These are phyloP conservation scores for Caloenas nicobarica DNA, from an alignment of 2,113 vertebrate species.

Conservation along the genomic window DNA sequence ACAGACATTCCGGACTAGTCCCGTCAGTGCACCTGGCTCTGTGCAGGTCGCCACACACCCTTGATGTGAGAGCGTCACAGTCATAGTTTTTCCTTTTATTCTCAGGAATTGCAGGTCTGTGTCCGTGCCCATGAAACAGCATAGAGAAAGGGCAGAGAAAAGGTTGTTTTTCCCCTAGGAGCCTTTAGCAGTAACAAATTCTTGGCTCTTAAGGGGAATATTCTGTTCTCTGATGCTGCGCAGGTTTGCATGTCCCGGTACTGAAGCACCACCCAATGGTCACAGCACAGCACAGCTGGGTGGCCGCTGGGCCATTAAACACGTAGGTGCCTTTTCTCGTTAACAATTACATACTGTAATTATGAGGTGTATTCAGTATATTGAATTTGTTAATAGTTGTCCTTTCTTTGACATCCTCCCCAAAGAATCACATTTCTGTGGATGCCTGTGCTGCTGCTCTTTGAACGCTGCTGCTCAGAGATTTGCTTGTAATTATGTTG, in stretches of 20 bases:
- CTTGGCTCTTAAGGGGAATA: fast-evolving
- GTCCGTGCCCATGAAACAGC: fast-evolving
- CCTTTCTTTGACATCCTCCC: not conserved
- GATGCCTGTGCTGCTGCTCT: not conserved
- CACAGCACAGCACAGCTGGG: not conserved
- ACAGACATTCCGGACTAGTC: fast-evolving
- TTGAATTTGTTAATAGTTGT: not conserved
- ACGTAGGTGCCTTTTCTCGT: not conserved
- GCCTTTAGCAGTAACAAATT: not conserved
- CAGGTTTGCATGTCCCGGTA: conserved; percentile 68
- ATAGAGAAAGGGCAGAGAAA: not conserved
- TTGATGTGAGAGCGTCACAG: fast-evolving
- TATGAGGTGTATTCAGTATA: not conserved
- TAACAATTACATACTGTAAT: fast-evolving
- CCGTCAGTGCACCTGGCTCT: fast-evolving
- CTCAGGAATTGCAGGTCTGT: not conserved
- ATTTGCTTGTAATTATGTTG: not conserved
- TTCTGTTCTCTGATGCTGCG: fast-evolving
- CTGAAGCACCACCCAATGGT: conserved; percentile 73
- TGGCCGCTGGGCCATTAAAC: not conserved
- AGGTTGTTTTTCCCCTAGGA: not conserved
- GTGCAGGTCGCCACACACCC: not conserved
- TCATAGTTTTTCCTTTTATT: not conserved
- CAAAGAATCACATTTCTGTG: fast-evolving
- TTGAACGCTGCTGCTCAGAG: not conserved